Evolutionary conservation across 2,113 vertebrate genomes (phyloP).

Genomic region (Equus quagga): DNA sequence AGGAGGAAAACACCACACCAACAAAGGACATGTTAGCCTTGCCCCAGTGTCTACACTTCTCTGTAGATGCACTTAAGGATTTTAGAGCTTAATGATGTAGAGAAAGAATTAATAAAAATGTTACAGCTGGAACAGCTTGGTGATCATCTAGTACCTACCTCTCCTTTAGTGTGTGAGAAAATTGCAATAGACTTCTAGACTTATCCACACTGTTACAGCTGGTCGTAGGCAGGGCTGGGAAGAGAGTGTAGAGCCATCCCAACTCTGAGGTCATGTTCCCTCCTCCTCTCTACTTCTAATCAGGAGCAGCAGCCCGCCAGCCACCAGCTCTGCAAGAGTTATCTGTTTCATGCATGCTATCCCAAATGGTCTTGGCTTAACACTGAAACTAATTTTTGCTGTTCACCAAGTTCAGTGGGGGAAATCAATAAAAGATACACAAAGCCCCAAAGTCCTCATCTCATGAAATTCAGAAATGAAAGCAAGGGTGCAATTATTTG

Average conservation of each 20-base stretch:
- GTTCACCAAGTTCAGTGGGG: constrained; percentile 40
- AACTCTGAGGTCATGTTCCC: neutral
- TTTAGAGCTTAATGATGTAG: neutral
- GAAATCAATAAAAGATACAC: constrained; percentile 59
- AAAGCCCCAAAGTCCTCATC: constrained; percentile 30
- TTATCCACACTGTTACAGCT: neutral
- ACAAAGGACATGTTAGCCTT: neutral
- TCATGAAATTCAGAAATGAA: constrained; percentile 50
- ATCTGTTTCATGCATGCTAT: neutral
- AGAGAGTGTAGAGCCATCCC: neutral
- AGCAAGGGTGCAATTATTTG: constrained; percentile 53
- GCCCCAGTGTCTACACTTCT: neutral
- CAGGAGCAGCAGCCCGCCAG: neutral
- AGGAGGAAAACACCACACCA: neutral
- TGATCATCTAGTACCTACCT: neutral
- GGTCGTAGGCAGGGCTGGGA: neutral
- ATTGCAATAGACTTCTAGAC: neutral
- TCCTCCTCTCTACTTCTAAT: neutral
- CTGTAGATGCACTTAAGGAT: neutral
- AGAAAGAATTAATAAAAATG: neutral
- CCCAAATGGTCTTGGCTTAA: constrained; percentile 18
- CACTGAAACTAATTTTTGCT: constrained; percentile 47
- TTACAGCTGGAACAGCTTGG: neutral
- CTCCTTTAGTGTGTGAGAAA: neutral
- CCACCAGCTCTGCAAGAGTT: neutral